Evolutionary conservation across 1,140 invertebrate genomes (phyloP), one percentile per base, ranked within the genome.

Genomic region (Bombus fervidus): DNA sequence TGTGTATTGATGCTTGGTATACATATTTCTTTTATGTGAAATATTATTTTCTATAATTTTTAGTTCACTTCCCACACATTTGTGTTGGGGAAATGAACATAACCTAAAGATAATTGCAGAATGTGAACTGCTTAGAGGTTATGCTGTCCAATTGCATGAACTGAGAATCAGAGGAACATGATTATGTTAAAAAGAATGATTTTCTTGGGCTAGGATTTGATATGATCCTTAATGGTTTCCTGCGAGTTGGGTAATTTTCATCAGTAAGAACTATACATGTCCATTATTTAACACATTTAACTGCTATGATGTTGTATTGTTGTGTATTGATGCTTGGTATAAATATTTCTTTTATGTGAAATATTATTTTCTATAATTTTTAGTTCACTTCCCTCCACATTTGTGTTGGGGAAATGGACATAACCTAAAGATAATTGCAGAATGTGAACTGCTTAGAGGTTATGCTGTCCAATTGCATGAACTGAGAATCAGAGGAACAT

Each of bases 351-450:
- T 6, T 53, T 53, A 13, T n/a, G 4, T 13, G 28, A 13, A 12
- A 4, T 62, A n/a, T 4, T 62, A n/a, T 62, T n/a, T 13, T 13
- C 59, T 62, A 22, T 53, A 2, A 2, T 62, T 13, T 62, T 62
- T n/a, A 62, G 4, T 62, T 62, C 4, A 12, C 2, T 2, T n/a
- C 0, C 57, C 0, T n/a, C 3, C 10, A 62, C 0, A 8, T 53
- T 53, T 53, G 18, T 22, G 28, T n/a, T 13, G 37, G 37, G 37
- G 37, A 37, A 37, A 37, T 37, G 37, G 3, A 37, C 3, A 13
- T n/a, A 62, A 62, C 4, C 4, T 62, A 1, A 13, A n/a, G 13
- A 4, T 53, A 53, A 53, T 2, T n/a, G 28, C 28, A 8, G 47
- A n/a, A n/a, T 62, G n/a, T 3, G 28, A 62, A n/a, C 28, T 37